Conservation (phyloP, 53 echinoderm and acorn worm genomes). For the Temnopleurus reevesii region DNA sequence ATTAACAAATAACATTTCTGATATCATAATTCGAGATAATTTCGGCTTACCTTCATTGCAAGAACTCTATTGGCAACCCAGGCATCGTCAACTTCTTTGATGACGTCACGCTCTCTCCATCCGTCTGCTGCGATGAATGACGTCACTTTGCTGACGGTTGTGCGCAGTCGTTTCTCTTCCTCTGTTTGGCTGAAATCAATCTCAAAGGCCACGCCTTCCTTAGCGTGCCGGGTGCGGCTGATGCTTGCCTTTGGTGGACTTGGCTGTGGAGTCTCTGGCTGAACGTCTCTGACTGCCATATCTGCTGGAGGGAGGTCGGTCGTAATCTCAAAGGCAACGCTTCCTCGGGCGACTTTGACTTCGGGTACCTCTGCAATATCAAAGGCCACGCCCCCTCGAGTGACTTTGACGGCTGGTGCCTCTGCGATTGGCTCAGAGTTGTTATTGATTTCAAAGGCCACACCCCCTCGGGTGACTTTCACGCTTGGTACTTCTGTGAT, state of each 20-base stretch:
- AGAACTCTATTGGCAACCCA: conserved; percentile 31
- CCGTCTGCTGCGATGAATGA: neutral
- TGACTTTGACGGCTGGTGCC: too few species aligned
- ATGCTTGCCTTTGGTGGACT: conserved; percentile 7
- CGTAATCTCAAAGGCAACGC: neutral
- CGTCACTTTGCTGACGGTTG: conserved; percentile 12
- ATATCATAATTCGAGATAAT: too few species aligned
- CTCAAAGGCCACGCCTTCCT: conserved; percentile 13
- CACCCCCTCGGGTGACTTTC: too few species aligned
- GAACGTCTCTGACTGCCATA: neutral
- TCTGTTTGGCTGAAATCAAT: conserved; percentile 9
- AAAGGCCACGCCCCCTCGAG: conserved; percentile 5
- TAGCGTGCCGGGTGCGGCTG: neutral
- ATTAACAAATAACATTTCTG: too few species aligned
- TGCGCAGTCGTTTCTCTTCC: neutral
- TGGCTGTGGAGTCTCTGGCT: neutral
- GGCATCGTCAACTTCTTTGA: conserved; percentile 18
- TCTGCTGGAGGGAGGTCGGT: neutral
- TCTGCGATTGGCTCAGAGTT: too few species aligned
- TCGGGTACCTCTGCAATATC: neutral
- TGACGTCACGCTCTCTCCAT: conserved; percentile 23
- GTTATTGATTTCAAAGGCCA: too few species aligned
- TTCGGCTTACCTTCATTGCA: neutral
- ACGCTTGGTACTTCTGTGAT: too few species aligned
- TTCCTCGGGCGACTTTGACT: neutral